A percentile compares a stretch with the other conserved stretches of the same genome.
Evolutionary conservation across 2,888 invertebrate genomes (phyloP).

Genomic region (Epirrita christyi): DNA sequence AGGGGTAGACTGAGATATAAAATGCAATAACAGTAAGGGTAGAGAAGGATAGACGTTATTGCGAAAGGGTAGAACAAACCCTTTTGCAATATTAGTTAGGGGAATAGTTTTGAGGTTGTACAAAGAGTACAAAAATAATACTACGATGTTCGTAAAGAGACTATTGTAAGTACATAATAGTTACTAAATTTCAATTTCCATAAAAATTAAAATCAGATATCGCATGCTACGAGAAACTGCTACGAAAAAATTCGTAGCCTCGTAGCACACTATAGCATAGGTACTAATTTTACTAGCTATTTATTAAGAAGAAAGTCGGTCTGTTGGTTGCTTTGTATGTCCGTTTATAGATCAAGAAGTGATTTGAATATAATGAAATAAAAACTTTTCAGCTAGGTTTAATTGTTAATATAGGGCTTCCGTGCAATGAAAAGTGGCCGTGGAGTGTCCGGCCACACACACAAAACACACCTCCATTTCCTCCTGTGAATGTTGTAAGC

Average conservation of each 20-base stretch:
- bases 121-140: constrained; percentile 5
- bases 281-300: no score
- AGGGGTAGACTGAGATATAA: constrained; percentile 50
- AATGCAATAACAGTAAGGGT: constrained; percentile 34
- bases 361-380: no score
- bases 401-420: no score
- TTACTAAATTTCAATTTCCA: not conserved
- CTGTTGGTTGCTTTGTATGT: no score
- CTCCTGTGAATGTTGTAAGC: no score
- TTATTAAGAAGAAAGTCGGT: no score
- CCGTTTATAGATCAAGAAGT: no score
- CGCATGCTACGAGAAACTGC: no score
- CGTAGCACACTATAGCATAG: constrained; percentile 2
- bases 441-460: no score
- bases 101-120: constrained; percentile 21
- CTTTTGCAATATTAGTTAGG: constrained; percentile 17
- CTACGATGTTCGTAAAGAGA: not conserved
- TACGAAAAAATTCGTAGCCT: not conserved
- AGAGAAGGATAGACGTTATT: constrained; percentile 21
- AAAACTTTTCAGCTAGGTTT: no score
- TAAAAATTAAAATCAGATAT: not conserved
- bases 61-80: constrained; percentile 27
- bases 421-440: no score
- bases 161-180: not conserved
- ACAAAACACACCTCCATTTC: no score